Conservation (phyloP, 2,888 invertebrate species). For the Athetis lepigone region DNA sequence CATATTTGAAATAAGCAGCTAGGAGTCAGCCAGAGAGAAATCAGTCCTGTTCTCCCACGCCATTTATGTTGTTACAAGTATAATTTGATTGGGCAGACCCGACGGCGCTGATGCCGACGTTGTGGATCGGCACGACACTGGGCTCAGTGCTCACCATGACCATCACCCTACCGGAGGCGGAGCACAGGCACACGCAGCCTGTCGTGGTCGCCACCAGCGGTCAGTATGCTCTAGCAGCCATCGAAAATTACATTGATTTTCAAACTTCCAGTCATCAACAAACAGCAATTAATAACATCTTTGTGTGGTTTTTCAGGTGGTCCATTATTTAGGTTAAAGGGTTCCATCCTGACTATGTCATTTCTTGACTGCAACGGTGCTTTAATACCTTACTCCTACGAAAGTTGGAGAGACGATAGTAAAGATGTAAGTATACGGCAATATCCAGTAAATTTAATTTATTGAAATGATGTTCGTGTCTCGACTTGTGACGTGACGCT, state of each 20-base stretch:
- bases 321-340: constrained; percentile 98
- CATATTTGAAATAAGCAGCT: no score
- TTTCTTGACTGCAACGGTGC: constrained; percentile 99
- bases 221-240: constrained; percentile 76
- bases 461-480: neutral
- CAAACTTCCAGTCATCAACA: neutral
- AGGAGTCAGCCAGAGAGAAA: no score
- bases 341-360: constrained; percentile 97
- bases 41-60: neutral
- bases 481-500: no score
- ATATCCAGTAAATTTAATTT: neutral
- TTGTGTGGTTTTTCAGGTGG: constrained; percentile 93
- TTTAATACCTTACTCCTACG: constrained; percentile 96
- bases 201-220: constrained; percentile 97
- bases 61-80: neutral
- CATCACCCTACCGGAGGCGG: constrained; percentile 95
- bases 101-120: constrained; percentile 95
- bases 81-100: constrained; percentile 91
- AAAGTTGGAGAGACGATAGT: constrained; percentile 98
- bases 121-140: constrained; percentile 99
- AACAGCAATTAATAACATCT: neutral
- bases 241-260: neutral
- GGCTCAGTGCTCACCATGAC: constrained; percentile 98
- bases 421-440: constrained; percentile 88
- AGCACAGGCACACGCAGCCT: constrained; percentile 95